phyloP scores from a whole-genome alignment of 1,140 invertebrate species.

The Gonioctena quinquepunctata region DNA sequence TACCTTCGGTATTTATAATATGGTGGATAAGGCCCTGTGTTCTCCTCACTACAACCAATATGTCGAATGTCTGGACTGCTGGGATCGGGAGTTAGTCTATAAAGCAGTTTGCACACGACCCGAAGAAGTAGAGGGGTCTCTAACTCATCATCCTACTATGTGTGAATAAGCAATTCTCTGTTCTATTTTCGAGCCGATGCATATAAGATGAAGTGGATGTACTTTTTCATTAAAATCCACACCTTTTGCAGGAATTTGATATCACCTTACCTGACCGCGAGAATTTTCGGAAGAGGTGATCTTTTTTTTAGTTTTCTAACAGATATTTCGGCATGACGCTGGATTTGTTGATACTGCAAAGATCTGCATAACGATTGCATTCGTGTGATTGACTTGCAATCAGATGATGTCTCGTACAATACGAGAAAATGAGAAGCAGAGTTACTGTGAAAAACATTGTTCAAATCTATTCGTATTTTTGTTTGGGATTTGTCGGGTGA shows the following conservation, averaged over 20 bases:
- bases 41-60: conserved; percentile 54
- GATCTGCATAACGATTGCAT: too few relatives aligned
- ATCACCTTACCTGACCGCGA: conserved; percentile 33
- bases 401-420: too few relatives aligned
- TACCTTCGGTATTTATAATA: conserved; percentile 53
- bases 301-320: neutral
- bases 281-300: neutral
- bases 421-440: too few relatives aligned
- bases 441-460: too few relatives aligned
- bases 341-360: neutral
- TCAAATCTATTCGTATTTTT: too few relatives aligned
- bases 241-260: conserved; percentile 52
- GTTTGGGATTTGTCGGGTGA: too few relatives aligned
- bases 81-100: conserved; percentile 51
- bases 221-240: conserved; percentile 49
- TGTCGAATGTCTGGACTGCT: conserved; percentile 50
- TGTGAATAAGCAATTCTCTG: conserved; percentile 45
- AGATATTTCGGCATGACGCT: neutral
- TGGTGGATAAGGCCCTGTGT: conserved; percentile 44
- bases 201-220: conserved; percentile 38
- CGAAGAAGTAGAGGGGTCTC: conserved; percentile 41
- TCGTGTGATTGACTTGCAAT: too few relatives aligned
- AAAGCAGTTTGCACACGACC: conserved; percentile 54
- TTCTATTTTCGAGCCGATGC: conserved; percentile 50
- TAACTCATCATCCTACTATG: conserved; percentile 26